Conservation (phyloP, 2,888 invertebrate genomes). For the Agrochola litura region DNA sequence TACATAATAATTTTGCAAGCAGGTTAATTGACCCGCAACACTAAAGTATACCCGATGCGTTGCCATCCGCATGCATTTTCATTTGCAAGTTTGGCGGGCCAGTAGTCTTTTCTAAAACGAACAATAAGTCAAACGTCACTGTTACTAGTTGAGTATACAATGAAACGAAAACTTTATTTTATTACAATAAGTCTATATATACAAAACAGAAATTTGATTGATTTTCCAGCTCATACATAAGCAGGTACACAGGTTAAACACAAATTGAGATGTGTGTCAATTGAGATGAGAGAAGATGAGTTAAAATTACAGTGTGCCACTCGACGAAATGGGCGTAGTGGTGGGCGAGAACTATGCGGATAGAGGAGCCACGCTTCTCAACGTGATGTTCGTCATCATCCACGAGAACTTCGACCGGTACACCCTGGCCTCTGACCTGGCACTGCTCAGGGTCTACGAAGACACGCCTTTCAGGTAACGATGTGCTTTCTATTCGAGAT, state of each 20-base stretch:
- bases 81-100: background rate
- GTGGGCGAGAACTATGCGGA: slow-evolving; percentile 83
- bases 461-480: slow-evolving; percentile 72
- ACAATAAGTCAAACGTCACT: background rate
- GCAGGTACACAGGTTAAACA: background rate
- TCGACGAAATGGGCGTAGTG: slow-evolving; percentile 78
- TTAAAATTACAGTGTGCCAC: slow-evolving; percentile 76
- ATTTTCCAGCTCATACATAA: background rate
- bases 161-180: background rate
- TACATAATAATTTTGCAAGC: background rate
- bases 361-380: slow-evolving; percentile 76
- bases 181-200: background rate
- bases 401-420: slow-evolving; percentile 78
- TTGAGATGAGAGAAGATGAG: no score
- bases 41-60: background rate
- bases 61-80: background rate
- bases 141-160: background rate
- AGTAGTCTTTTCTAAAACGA: background rate
- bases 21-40: no score
- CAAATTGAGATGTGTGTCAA: background rate
- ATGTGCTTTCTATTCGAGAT: background rate
- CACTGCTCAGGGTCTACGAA: slow-evolving; percentile 78
- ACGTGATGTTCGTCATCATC: slow-evolving; percentile 76
- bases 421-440: slow-evolving; percentile 77
- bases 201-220: background rate